A percentile compares a stretch with the other conserved stretches of the same genome.
Evolutionary conservation across 2,888 invertebrate genomes (phyloP).

Genomic region (Orchestes rusci): DNA sequence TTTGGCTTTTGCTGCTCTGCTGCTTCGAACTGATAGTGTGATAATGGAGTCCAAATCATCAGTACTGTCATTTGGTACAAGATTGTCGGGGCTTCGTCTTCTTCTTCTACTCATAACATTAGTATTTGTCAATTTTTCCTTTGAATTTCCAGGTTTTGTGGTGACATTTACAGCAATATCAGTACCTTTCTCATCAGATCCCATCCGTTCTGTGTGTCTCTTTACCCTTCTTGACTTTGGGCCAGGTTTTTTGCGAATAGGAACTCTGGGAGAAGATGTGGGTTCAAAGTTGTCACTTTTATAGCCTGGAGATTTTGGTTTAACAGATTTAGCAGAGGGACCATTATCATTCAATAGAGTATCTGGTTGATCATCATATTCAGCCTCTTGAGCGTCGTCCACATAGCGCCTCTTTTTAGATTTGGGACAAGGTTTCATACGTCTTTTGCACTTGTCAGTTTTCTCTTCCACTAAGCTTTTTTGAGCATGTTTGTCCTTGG

Average conservation of each 20-base stretch:
- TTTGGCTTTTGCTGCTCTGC: conserved; percentile 32
- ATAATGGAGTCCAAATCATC: conserved; percentile 23
- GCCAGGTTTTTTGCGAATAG: conserved; percentile 6
- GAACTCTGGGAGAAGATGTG: neutral
- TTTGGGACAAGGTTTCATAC: neutral
- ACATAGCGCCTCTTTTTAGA: neutral
- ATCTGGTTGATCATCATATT: too few relatives aligned
- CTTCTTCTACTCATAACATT: too few relatives aligned
- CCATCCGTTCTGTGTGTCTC: neutral
- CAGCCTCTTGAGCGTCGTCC: neutral
- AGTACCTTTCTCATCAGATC: neutral
- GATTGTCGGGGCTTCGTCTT: conserved; percentile 32
- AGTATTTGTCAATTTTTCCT: too few relatives aligned
- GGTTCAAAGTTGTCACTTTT: too few relatives aligned
- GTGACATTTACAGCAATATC: neutral
- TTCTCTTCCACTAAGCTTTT: neutral
- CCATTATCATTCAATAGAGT: too few relatives aligned
- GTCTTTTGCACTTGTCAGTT: neutral
- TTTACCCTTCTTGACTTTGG: conserved; percentile 15
- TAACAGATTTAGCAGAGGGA: neutral
- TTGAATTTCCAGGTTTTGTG: neutral
- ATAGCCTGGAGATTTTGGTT: neutral
- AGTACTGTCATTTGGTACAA: conserved; percentile 29
- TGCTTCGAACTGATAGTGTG: conserved; percentile 30
- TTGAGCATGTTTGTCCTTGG: neutral